phyloP scores from a whole-genome alignment of 1,140 invertebrate species.

The Branchinecta lynchi region DNA sequence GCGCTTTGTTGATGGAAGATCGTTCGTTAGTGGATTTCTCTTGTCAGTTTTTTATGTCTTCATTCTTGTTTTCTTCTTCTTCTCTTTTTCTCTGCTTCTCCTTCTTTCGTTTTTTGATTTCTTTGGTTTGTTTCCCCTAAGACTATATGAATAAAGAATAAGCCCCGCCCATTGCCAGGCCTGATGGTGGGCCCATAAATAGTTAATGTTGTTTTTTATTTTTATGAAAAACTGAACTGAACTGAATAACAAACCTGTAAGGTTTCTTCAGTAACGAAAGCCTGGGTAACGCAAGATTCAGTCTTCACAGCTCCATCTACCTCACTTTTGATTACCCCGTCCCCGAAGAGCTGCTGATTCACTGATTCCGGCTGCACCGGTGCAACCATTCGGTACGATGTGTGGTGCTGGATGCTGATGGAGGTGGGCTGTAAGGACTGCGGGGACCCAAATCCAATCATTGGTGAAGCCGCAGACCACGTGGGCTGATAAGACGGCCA shows the following conservation, averaged over 20 bases:
- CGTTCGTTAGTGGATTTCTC: no score
- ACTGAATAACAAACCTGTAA: not conserved
- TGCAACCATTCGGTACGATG: not conserved
- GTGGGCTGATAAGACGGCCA: not conserved
- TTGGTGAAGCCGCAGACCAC: not conserved
- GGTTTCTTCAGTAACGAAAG: constrained; percentile 4
- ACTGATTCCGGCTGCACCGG: not conserved
- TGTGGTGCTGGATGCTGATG: not conserved
- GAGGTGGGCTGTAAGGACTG: not conserved
- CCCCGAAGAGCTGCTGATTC: no score
- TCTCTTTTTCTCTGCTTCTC: constrained; percentile 6
- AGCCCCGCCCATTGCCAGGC: no score
- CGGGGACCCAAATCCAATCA: not conserved
- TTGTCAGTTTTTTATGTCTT: no score
- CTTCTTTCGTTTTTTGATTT: not conserved
- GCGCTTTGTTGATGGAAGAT: no score
- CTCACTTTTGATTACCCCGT: no score
- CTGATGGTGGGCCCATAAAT: no score
- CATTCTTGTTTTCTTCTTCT: no score
- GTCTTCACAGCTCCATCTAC: no score
- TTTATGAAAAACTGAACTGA: not conserved
- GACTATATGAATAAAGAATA: no score
- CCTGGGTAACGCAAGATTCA: not conserved
- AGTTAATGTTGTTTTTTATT: no score
- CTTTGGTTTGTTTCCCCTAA: not conserved